Evolutionary conservation across 2,797 vertebrate species (phyloP).

Genomic region (Ispidina picta): DNA sequence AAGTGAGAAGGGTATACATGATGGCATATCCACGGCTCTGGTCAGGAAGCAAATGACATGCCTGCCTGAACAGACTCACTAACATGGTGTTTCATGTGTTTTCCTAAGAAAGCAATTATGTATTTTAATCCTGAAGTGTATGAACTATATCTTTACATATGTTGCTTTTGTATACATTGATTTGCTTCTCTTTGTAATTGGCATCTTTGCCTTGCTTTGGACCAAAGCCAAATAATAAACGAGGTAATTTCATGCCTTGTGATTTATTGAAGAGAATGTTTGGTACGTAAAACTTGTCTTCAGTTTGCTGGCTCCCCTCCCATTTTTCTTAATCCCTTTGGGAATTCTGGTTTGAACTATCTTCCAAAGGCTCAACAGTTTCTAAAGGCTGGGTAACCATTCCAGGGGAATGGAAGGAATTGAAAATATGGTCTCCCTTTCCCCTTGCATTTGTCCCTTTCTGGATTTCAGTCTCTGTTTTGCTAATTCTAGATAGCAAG

Average conservation of each 20-base stretch:
- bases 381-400: not conserved
- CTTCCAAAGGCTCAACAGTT: not conserved
- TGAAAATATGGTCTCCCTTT: not conserved
- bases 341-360: conserved; percentile 9
- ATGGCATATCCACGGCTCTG: not conserved
- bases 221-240: conserved; percentile 26
- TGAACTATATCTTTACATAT: not conserved
- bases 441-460: not conserved
- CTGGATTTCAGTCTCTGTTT: not conserved
- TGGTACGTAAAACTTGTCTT: not conserved
- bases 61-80: not conserved
- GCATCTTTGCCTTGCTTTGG: conserved; percentile 43
- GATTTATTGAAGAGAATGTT: conserved; percentile 42
- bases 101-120: not conserved
- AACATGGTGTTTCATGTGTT: not conserved
- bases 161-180: not conserved
- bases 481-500: not conserved
- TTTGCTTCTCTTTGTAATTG: conserved; percentile 28
- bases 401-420: conserved; percentile 39
- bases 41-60: not conserved
- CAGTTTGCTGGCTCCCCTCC: not conserved
- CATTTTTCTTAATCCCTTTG: conserved; percentile 35
- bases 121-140: not conserved
- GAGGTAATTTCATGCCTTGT: conserved; percentile 58
- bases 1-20: not conserved